phyloP scores from a whole-genome alignment of 2,888 invertebrate species.

The Volucella bombylans region DNA sequence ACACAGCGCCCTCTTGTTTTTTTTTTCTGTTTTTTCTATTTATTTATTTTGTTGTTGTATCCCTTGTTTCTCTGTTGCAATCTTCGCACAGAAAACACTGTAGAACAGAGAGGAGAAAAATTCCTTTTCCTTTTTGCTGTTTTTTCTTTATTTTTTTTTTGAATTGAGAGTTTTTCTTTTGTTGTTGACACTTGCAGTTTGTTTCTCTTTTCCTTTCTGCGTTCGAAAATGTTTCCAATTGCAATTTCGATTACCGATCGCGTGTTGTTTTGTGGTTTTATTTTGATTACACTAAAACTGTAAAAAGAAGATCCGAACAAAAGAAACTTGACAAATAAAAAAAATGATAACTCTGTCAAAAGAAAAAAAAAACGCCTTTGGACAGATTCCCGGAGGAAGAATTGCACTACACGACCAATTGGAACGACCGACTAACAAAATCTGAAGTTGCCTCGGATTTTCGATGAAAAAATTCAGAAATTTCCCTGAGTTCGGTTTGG shows the following conservation, averaged over 20 bases:
- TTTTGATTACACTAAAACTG: neutral
- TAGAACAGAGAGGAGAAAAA: neutral
- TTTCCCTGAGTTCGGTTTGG: slow-evolving; percentile 33
- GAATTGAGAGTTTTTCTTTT: slow-evolving; percentile 7
- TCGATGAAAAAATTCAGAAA: slow-evolving; percentile 65
- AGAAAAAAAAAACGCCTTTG: slow-evolving; percentile 40
- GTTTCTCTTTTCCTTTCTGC: neutral
- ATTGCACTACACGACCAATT: slow-evolving; percentile 54
- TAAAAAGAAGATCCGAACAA: slow-evolving; percentile 14
- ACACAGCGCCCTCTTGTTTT: slow-evolving; percentile 69
- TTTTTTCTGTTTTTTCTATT: too few species aligned
- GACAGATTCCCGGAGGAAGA: slow-evolving; percentile 46
- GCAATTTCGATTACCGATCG: slow-evolving; percentile 17
- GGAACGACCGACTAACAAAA: slow-evolving; percentile 63
- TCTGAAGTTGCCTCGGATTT: slow-evolving; percentile 66
- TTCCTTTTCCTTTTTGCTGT: slow-evolving; percentile 14
- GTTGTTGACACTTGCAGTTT: slow-evolving; percentile 36
- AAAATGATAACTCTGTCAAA: slow-evolving; percentile 42
- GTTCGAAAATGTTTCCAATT: neutral
- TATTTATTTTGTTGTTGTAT: slow-evolving; percentile 28
- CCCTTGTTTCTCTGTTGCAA: neutral
- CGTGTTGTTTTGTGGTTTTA: neutral
- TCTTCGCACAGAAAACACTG: neutral
- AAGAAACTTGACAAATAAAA: slow-evolving; percentile 17
- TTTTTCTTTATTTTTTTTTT: neutral